These are phyloP conservation scores for Antennarius maculatus DNA, from an alignment of 2,797 vertebrate genomes.

Conservation along the genomic window DNA sequence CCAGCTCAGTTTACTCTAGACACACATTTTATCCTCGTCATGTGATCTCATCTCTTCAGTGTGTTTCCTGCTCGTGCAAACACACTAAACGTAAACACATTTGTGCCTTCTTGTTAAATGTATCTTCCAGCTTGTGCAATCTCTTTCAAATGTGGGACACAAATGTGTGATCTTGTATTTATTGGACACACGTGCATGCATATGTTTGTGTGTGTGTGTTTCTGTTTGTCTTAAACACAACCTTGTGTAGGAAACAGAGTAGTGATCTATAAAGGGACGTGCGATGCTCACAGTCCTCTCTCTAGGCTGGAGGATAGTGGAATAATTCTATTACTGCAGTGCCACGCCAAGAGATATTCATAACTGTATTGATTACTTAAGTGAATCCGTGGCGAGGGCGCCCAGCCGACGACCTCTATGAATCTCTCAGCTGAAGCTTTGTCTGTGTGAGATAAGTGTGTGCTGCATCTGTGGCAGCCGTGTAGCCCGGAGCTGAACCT, in stretches of 20 bases:
- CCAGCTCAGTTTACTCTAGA: slow-evolving; percentile 36
- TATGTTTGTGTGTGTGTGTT: no score
- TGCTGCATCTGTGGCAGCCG: background rate
- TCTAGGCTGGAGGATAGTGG: slow-evolving; percentile 26
- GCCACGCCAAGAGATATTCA: slow-evolving; percentile 50
- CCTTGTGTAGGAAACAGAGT: slow-evolving; percentile 50
- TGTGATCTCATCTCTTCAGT: slow-evolving; percentile 6
- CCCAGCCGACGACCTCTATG: slow-evolving; percentile 44
- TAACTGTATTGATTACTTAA: slow-evolving; percentile 63
- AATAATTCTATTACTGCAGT: slow-evolving; percentile 57
- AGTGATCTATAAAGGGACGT: slow-evolving; percentile 27
- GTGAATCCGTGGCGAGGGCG: slow-evolving; percentile 44
- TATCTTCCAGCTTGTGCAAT: slow-evolving; percentile 8
- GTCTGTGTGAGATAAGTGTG: background rate
- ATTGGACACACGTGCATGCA: no score
- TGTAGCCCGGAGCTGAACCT: background rate
- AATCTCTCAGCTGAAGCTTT: slow-evolving; percentile 29
- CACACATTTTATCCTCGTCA: slow-evolving; percentile 28
- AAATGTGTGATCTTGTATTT: slow-evolving; percentile 11
- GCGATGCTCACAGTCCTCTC: slow-evolving; percentile 39
- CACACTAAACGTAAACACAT: background rate
- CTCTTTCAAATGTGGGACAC: slow-evolving; percentile 23
- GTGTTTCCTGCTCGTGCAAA: slow-evolving; percentile 1
- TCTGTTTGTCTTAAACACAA: slow-evolving; percentile 53
- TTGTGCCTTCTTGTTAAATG: background rate